A percentile compares a stretch with the other conserved stretches of the same genome.
phyloP scores from a whole-genome alignment of 2,888 invertebrate species.

The Nephrotoma guestfalica region DNA sequence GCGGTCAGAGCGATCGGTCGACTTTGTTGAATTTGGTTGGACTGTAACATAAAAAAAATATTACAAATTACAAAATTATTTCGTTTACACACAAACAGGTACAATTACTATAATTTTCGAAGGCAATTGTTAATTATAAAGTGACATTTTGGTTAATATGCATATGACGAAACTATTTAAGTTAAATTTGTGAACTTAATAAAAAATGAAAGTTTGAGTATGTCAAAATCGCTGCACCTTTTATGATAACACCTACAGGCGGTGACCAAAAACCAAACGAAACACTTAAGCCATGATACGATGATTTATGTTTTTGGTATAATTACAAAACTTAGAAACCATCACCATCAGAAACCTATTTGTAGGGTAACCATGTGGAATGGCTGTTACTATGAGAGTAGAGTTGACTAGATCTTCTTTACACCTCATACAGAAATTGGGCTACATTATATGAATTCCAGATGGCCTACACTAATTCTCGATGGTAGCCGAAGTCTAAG shows the following conservation, averaged over 20 bases:
- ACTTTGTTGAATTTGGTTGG: conserved; percentile 25
- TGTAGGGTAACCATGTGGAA: too few species aligned
- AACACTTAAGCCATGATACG: background rate
- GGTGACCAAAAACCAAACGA: background rate
- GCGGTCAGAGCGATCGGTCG: conserved; percentile 20
- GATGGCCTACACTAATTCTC: too few species aligned
- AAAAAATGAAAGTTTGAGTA: background rate
- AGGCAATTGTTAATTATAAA: background rate
- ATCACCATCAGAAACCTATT: too few species aligned
- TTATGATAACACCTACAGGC: background rate
- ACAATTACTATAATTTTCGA: background rate
- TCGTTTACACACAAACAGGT: background rate
- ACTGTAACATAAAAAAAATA: background rate
- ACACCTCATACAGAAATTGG: too few species aligned
- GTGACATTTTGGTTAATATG: background rate
- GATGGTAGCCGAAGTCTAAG: too few species aligned
- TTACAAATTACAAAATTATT: background rate
- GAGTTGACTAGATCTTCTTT: background rate
- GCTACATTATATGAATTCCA: too few species aligned
- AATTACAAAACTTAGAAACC: background rate
- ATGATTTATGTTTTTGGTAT: background rate
- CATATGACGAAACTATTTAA: background rate
- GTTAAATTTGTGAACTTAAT: background rate
- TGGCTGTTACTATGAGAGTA: background rate
- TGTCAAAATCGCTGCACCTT: background rate